Base-by-base conservation (phyloP, 1,140 invertebrate genomes). In the Trichonephila clavipes region DNA sequence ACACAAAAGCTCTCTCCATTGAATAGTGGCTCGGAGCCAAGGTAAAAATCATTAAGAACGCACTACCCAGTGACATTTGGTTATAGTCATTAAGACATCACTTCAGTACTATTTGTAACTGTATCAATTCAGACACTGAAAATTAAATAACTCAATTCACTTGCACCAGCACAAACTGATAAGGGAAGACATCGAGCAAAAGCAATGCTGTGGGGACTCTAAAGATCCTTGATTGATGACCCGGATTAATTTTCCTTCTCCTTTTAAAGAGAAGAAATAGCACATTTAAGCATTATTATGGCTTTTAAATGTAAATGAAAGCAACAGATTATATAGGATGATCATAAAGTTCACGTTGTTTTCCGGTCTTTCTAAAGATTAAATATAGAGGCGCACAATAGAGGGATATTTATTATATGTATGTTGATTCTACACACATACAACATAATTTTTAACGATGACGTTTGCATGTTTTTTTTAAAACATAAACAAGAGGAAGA, bases 141-240 rank as follows among this genome's bases (percentile, higher is more conserved):
- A 77, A 77, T 77, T 34, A 77, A 77, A 77, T 77, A 14, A 77
- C 72, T 77, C 72, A 77, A 40, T 77, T 77, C 72, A 77, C 72
- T 77, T 77, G 28, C 18, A 77, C 18, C 34, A 34, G 7, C 28
- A 77, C 28, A 34, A 40, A 34, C 14, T 77, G 72, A 34, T 24
- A 69, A 24, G 34, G 28, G 12, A 18, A 34, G 18, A 34, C 18
- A 77, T 24, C 66, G 28, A 40, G 72, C 28, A 40, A 77, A 77
- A 77, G 72, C 24, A 77, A 77, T 77, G 18, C 34, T 77, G 28
- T 40, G 34, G 28, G 72, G 72, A 77, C 40, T 77, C 34, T 34
- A 34, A 77, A 77, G 72, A 34, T 77, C 34, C 72, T 16, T 77
- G 72, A 77, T 77, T 77, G 72, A 77, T 77, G 72, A 34, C 18